A percentile compares a stretch with the other conserved stretches of the same genome.
phyloP scores from a whole-genome alignment of 2,888 invertebrate genomes.

The Liopterus haemorrhoidalis region DNA sequence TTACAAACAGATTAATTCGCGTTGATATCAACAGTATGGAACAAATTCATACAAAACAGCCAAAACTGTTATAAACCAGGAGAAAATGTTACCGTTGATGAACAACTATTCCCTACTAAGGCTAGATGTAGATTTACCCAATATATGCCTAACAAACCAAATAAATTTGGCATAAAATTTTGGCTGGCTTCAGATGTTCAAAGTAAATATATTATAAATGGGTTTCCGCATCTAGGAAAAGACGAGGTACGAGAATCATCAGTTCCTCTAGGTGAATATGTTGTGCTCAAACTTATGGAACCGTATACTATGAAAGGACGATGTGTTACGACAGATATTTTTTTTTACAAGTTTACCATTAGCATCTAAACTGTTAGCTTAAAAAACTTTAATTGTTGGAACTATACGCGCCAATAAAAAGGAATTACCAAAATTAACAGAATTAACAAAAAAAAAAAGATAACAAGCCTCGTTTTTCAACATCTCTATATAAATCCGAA shows the following conservation, averaged over 20 bases:
- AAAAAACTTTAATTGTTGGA: constrained; percentile 33
- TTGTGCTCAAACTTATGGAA: constrained; percentile 33
- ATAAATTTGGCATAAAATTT: constrained; percentile 38
- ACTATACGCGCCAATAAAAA: constrained; percentile 30
- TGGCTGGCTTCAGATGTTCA: constrained; percentile 33
- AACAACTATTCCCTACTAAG: constrained; percentile 33
- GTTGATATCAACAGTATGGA: constrained; percentile 30
- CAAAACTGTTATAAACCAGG: constrained; percentile 30
- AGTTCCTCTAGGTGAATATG: constrained; percentile 29
- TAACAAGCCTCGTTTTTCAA: constrained; percentile 29
- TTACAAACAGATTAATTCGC: constrained; percentile 30
- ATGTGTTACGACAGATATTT: constrained; percentile 33
- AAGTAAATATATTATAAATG: constrained; percentile 32
- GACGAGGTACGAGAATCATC: constrained; percentile 26
- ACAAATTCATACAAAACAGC: constrained; percentile 30
- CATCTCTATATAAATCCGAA: constrained; percentile 23
- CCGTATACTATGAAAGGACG: constrained; percentile 30
- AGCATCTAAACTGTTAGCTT: constrained; percentile 27
- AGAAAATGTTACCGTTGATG: constrained; percentile 27
- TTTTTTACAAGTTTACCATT: constrained; percentile 32
- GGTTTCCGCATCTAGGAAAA: constrained; percentile 32
- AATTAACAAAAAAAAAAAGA: constrained; percentile 26
- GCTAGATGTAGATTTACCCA: constrained; percentile 35
- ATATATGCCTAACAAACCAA: constrained; percentile 36
- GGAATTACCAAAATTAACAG: constrained; percentile 25